phyloP scores from a whole-genome alignment of 2,797 vertebrate species.

The Gallinago nigripennis region DNA sequence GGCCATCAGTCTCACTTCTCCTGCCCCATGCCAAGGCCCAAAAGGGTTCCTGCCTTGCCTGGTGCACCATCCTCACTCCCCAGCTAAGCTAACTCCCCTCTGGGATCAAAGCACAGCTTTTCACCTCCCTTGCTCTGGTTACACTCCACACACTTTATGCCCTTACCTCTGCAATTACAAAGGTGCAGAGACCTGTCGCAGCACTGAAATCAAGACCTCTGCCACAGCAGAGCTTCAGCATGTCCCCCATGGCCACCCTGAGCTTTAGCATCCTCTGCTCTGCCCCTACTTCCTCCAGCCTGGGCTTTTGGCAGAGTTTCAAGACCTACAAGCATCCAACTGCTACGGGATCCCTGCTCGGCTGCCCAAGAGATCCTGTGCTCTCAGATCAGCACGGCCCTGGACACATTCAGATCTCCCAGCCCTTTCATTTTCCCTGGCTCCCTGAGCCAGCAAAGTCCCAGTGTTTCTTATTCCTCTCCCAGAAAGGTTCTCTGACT shows the following conservation, averaged over 20 bases:
- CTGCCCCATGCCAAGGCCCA: background rate
- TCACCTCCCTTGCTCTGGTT: background rate
- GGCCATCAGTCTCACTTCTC: background rate
- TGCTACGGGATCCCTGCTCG: rapidly evolving
- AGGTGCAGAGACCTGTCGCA: rapidly evolving
- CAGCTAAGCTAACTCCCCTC: background rate
- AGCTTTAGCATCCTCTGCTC: background rate
- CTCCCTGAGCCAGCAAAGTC: background rate
- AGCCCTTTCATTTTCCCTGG: background rate
- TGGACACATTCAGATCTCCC: background rate
- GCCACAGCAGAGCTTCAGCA: background rate
- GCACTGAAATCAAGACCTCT: background rate
- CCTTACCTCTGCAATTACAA: background rate
- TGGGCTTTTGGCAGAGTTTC: background rate
- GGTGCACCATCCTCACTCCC: background rate
- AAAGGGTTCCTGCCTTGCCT: background rate
- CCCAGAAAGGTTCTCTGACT: background rate
- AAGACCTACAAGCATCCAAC: background rate
- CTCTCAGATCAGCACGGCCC: background rate
- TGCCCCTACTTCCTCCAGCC: background rate
- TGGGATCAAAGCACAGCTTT: background rate
- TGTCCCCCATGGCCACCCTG: background rate
- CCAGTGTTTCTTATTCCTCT: background rate
- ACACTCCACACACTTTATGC: background rate
- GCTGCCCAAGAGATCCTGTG: rapidly evolving